Base-by-base conservation (phyloP, 92 coral and sea anemone genomes). In the Umimayanthus chanpuru region DNA sequence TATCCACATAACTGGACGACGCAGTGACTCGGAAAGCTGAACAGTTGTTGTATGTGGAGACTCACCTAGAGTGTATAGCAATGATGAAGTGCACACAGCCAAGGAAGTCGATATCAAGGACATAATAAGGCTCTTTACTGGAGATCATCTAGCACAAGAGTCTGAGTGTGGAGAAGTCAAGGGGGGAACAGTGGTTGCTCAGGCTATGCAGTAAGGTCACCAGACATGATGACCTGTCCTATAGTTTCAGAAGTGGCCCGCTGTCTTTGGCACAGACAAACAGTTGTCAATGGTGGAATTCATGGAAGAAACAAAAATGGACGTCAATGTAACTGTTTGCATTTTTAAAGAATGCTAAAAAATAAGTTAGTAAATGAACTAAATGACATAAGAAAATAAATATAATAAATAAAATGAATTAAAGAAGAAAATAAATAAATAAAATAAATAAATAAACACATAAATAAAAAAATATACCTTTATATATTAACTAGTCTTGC, bases 81-180 rank as follows among this genome's bases (percentile, higher is more conserved):
- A 18, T n/a, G 10, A 58, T 81, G 73, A 29, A 23, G 30, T 81
- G 4, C 20, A 20, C 15, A 58, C 74, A 64, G 23, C 9, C 2
- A 15, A 81, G 23, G 73, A 55, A 20, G 36, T 18, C 1, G 50
- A 25, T 6, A 23, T 81, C 6, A 81, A 16, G 0, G 74, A 81
- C n/a, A 18, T 0, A 2, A 81, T 81, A 29, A 18, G 85, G 9
- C 26, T 81, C 18, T 36, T 58, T 28, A 81, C 16, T 21, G 85
- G 29, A 30, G 85, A 81, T 16, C 71, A 64, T 11, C 85, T 74
- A 64, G 89, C 21, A 56, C 80, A 40, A 26, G 85, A 90, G 32
- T 66, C 90, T 80, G 93, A 92, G 40, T 71, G 80, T 90, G 93
- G 93, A 6, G 89, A 90, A 30, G 88, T 88, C 36, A 90, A 70